Base-by-base conservation (phyloP, 2,888 invertebrate species). In the Clepsis dumicolana region DNA sequence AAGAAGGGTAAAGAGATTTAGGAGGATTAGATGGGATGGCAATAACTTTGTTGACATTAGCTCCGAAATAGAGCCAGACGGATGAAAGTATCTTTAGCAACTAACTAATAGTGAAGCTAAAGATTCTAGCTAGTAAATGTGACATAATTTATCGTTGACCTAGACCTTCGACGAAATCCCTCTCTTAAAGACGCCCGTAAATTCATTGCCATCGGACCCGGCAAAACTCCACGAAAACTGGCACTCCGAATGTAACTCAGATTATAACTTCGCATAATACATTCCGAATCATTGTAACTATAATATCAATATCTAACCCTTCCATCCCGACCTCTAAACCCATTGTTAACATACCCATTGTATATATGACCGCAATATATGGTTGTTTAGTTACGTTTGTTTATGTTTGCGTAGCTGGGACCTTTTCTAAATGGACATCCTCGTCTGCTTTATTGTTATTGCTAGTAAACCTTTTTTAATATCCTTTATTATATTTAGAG, bases 291-390 rank as follows among this genome's bases (percentile, higher is more conserved):
- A 61, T 61, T 61, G 60, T 61, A 64, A 41, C 59, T 63, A 64
- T 74, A 61, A 71, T 72, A 72, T 72, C 71, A 66, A 69, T 71
- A 72, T 53, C 66, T 56, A 75, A 79, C 77, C 76, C 80, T 78
- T 75, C 72, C 75, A 76, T 76, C 77, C 73, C 75, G 74, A 79
- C 74, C 74, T 48, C 70, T 76, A 76, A 72, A 72, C 77, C 73
- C 78, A 71, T 83, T 82, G 82, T 84, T 80, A 79, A 77, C 75
- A 75, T 75, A 80, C 79, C 79, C 75, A 81, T 85, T 85, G 82
- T 85, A 72, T 70, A 72, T 69, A 72, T 64, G 71, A 77, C 77
- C 81, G 79, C 80, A 79, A 81, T 82, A 80, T 79, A 82, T 80
- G 75, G 73, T 74, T 75, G 77, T 73, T 75, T 75, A 77, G 75